Percentiles rank a stretch among this genome's conserved stretches.
These are phyloP conservation scores for Lampropteryx suffumata DNA, from an alignment of 2,888 invertebrate species.

Conservation along the genomic window DNA sequence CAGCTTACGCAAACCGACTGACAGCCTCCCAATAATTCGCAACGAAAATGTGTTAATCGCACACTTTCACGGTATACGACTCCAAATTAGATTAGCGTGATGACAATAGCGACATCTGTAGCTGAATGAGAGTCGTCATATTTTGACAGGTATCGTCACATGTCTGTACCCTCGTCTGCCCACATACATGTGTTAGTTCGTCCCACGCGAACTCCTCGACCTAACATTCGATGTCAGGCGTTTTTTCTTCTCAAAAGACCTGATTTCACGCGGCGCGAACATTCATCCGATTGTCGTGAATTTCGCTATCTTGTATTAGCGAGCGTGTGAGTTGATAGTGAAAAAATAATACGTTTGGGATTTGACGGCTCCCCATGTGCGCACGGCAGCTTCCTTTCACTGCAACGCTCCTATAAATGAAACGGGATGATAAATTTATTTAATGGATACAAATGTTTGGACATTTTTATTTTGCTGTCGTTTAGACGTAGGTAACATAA, in stretches of 20 bases:
- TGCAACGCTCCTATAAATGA: constrained; percentile 67
- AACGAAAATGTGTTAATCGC: constrained; percentile 81
- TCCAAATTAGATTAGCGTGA: constrained; percentile 77
- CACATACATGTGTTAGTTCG: constrained; percentile 76
- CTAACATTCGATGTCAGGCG: constrained; percentile 53
- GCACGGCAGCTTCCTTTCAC: constrained; percentile 78
- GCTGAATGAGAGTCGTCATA: constrained; percentile 75
- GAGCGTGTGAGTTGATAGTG: constrained; percentile 72
- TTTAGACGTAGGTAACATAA: constrained; percentile 80
- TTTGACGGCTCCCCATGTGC: constrained; percentile 79
- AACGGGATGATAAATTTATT: constrained; percentile 81
- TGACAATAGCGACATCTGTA: constrained; percentile 80
- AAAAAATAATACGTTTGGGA: constrained; percentile 82
- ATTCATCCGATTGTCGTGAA: constrained; percentile 78
- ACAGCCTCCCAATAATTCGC: constrained; percentile 80
- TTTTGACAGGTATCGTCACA: constrained; percentile 80
- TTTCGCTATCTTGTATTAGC: constrained; percentile 79
- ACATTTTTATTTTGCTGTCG: constrained; percentile 82
- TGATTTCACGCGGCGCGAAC: constrained; percentile 82
- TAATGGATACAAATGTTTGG: constrained; percentile 83
- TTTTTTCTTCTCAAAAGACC: constrained; percentile 71
- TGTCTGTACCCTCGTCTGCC: constrained; percentile 71
- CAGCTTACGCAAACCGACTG: constrained; percentile 79
- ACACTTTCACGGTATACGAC: constrained; percentile 77
- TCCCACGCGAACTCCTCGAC: constrained; percentile 57